phyloP scores from a whole-genome alignment of 2,113 vertebrate genomes.

The Micronisus gabar region DNA sequence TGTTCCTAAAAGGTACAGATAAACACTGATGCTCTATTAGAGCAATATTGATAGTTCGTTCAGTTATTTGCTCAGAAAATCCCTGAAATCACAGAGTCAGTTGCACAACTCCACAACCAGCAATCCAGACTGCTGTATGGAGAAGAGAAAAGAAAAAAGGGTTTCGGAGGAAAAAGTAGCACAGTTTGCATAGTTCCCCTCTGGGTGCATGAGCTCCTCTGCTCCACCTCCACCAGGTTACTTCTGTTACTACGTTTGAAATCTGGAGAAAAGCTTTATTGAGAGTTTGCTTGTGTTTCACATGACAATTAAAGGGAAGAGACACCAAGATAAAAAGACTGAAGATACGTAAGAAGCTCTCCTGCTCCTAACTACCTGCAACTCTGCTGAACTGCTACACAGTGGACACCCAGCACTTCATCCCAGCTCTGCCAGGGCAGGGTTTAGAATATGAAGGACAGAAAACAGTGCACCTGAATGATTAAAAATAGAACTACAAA shows the following conservation, averaged over 20 bases:
- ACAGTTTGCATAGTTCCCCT: neutral
- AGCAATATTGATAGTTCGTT: neutral
- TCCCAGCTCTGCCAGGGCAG: no score
- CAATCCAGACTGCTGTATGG: neutral
- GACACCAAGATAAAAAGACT: neutral
- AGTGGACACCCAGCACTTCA: neutral
- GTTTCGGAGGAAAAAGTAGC: no score
- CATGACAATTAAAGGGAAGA: neutral
- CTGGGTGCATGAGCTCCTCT: neutral
- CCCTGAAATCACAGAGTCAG: neutral
- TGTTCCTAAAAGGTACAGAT: neutral
- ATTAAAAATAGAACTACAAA: neutral
- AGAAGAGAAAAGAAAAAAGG: neutral
- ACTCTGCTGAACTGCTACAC: no score
- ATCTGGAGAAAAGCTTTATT: neutral
- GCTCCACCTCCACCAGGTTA: neutral
- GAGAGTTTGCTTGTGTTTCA: neutral
- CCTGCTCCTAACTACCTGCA: neutral
- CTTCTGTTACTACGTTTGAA: neutral
- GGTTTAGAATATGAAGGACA: no score
- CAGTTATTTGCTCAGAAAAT: neutral
- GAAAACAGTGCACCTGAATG: neutral
- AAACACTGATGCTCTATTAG: neutral
- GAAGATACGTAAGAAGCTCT: neutral
- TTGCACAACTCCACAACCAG: neutral